Percentiles rank a stretch among this genome's conserved stretches.
phyloP scores from a whole-genome alignment of 2,113 vertebrate species.

The Scortum barcoo region DNA sequence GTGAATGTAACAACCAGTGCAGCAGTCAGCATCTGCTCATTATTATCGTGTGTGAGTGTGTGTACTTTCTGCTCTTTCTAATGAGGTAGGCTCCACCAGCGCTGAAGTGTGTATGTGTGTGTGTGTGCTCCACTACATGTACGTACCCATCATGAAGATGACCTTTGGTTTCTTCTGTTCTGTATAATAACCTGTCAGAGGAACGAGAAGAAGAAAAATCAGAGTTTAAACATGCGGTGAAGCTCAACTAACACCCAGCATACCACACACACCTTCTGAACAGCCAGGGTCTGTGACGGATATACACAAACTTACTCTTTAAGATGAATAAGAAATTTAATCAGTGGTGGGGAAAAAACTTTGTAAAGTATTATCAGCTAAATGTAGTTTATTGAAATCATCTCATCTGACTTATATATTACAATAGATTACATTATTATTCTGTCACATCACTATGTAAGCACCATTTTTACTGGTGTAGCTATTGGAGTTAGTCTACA shows the following conservation, averaged over 20 bases:
- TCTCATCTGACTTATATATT: too few species aligned
- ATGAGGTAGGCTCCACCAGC: constrained; percentile 7
- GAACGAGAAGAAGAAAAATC: constrained; percentile 45
- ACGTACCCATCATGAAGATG: constrained; percentile 94
- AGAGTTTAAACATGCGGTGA: constrained; percentile 8
- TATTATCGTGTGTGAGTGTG: constrained; percentile 12
- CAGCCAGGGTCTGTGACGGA: too few species aligned
- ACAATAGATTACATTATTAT: too few species aligned
- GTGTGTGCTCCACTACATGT: constrained; percentile 13
- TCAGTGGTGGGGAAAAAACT: too few species aligned
- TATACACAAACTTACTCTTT: not conserved
- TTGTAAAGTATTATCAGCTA: too few species aligned
- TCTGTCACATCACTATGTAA: too few species aligned
- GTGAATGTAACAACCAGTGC: not conserved
- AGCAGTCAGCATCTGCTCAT: constrained; percentile 33
- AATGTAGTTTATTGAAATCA: too few species aligned
- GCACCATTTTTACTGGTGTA: too few species aligned
- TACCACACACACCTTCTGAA: not conserved
- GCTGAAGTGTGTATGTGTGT: not conserved
- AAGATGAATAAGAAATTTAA: not conserved
- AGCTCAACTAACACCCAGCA: not conserved
- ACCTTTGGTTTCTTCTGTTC: constrained; percentile 92
- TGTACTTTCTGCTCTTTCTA: constrained; percentile 11
- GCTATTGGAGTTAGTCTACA: too few species aligned
- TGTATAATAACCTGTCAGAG: constrained; percentile 81